Base-by-base conservation (phyloP, 2,113 vertebrate genomes). In the Silurus asotus region DNA sequence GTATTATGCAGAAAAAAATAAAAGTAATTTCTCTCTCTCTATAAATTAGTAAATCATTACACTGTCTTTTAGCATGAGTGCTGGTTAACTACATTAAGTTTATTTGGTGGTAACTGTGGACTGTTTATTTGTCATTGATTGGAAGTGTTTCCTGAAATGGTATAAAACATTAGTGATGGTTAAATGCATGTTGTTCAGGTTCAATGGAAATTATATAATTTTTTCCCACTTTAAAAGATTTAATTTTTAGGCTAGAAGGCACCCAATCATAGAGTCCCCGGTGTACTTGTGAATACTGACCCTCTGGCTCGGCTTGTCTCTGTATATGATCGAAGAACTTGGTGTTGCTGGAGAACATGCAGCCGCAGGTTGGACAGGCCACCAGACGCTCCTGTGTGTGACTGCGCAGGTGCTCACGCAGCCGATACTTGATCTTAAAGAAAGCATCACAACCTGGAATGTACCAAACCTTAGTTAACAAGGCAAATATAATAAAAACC, bases 301-400 rank as follows among this genome's bases (percentile, higher is more conserved):
- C 94, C 19, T 95, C 91, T 23, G 94, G 94, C 80, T 93, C 93
- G 6, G 94, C 88, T 90, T 96, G 93, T 55, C 93, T 92, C 86
- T 95, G 94, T 79, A 93, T 90, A 82, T 95, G 94, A 89, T 94
- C 92, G 61, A 95, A 96, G 90, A 94, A 77, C 86, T 94, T 93
- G 0, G 93, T 96, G 89, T 91, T 96, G 91, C 89, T 94, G 90
- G 94, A 95, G 89, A 95, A 94, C 93, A 94, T 95, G 90, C 91
- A 93, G 88, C 94, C 92, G 48, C 93, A 94, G 19, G 93, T 87
- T 5, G 95, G 94, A 86, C 93, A 95, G 45, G 94, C 94, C 8
- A 93, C 92, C 15, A 94, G 86, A 8, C 91, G 90, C 90, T 95
- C 93, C 90, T 93, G 90, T 0, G 90, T 95, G 92, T 90, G 92